Conservation (phyloP, 2,113 vertebrate genomes). For the Oryzias melastigma region DNA sequence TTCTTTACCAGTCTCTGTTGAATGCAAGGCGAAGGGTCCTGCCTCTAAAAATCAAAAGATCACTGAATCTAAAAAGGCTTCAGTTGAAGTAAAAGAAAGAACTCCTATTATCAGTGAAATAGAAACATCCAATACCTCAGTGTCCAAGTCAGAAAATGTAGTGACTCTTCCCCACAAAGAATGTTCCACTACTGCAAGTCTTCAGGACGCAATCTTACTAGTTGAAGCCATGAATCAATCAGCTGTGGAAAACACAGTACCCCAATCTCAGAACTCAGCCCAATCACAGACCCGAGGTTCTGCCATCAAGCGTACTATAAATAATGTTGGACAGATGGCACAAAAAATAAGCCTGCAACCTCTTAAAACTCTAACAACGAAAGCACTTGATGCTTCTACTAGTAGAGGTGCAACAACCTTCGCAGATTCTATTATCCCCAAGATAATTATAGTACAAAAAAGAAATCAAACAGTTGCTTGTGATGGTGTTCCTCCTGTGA, state of each 20-base stretch:
- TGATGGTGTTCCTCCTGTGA: too few species aligned
- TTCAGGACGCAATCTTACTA: slow-evolving; percentile 63
- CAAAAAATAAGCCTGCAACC: background rate
- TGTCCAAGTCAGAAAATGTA: background rate
- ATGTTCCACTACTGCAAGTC: slow-evolving; percentile 24
- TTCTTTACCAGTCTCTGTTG: slow-evolving; percentile 2
- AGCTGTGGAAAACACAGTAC: background rate
- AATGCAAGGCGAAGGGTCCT: slow-evolving; percentile 1
- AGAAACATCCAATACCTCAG: background rate
- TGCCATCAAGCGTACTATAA: background rate
- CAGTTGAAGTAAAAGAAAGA: background rate
- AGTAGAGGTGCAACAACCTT: background rate
- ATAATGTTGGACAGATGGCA: background rate
- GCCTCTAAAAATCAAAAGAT: background rate
- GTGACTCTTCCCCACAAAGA: slow-evolving; percentile 1
- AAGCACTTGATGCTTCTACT: background rate
- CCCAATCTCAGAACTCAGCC: background rate
- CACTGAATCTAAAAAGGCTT: slow-evolving; percentile 1
- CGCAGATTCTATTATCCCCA: background rate
- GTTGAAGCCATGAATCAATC: slow-evolving; percentile 63
- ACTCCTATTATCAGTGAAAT: background rate
- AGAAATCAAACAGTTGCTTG: background rate
- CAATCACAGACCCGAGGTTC: background rate
- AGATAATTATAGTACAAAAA: background rate
- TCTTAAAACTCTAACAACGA: background rate